phyloP scores from a whole-genome alignment of 2,888 invertebrate species.

The Fabriciana adippe region DNA sequence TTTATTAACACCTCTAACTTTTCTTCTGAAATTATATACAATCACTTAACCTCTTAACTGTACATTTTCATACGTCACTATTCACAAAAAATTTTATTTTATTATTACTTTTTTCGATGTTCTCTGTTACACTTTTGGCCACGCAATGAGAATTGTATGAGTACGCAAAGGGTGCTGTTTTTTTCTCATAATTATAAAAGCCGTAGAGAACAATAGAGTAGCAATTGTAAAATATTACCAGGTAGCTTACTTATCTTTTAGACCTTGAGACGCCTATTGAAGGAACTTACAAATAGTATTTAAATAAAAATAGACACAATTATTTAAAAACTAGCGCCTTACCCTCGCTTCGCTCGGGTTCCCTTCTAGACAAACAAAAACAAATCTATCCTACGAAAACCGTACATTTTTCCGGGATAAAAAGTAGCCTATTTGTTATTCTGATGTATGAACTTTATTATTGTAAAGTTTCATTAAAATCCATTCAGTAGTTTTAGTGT shows the following conservation, averaged over 20 bases:
- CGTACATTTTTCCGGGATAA: too few species aligned
- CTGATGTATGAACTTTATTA: too few species aligned
- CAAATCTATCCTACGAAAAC: too few species aligned
- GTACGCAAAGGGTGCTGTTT: neutral
- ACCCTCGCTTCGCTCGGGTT: too few species aligned
- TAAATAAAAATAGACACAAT: too few species aligned
- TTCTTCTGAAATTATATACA: neutral
- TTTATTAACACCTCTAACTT: too few species aligned
- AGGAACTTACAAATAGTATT: too few species aligned
- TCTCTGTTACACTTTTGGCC: neutral
- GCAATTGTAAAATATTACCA: constrained; percentile 12
- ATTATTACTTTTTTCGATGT: neutral
- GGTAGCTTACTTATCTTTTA: constrained; percentile 8
- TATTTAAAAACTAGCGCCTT: too few species aligned
- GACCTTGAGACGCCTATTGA: neutral
- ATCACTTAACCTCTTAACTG: neutral
- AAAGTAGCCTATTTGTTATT: too few species aligned
- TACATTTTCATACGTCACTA: neutral
- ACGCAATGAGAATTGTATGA: constrained; percentile 7
- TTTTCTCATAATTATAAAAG: constrained; percentile 4
- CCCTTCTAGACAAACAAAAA: too few species aligned
- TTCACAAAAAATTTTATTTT: neutral
- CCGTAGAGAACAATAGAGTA: constrained; percentile 12
- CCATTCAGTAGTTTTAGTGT: too few species aligned
- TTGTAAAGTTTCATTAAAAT: too few species aligned